Evolutionary conservation across 1,140 invertebrate species (phyloP).

Genomic region (Palaemon carinicauda): DNA sequence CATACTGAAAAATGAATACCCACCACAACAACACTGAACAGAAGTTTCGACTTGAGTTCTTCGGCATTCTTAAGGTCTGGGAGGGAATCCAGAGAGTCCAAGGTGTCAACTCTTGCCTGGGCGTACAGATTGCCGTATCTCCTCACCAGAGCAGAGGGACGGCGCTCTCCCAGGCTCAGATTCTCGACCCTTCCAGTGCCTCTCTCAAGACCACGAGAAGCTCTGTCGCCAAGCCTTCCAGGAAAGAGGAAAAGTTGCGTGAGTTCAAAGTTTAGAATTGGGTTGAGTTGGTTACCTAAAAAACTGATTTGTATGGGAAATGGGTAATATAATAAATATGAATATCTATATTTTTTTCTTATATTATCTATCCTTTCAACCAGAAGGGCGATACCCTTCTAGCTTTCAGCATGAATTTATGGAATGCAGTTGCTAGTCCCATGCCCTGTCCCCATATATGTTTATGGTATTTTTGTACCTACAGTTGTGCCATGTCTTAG

Average conservation of each 20-base stretch:
- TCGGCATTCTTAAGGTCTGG: conserved; percentile 80
- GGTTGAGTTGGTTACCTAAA: no score
- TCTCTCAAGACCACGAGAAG: conserved; percentile 14
- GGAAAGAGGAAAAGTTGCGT: neutral
- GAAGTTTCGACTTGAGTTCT: conserved; percentile 90
- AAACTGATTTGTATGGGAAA: no score
- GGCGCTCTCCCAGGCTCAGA: conserved; percentile 55
- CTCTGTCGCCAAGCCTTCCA: conserved; percentile 12
- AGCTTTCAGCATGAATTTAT: no score
- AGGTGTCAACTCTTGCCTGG: conserved; percentile 81
- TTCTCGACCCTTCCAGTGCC: conserved; percentile 55
- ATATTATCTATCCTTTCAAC: no score
- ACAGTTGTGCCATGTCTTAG: no score
- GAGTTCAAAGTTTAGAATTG: no score
- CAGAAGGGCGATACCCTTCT: no score
- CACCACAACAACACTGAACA: conserved; percentile 94
- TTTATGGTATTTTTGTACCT: no score
- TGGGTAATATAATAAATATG: no score
- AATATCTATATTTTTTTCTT: no score
- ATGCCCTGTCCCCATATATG: no score
- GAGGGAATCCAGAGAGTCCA: conserved; percentile 83
- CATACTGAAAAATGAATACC: conserved; percentile 66
- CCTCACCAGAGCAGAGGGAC: conserved; percentile 71
- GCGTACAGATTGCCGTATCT: conserved; percentile 85
- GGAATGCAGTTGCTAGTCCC: no score